Percentiles rank a stretch among this genome's conserved stretches.
Evolutionary conservation across 2,797 vertebrate genomes (phyloP).

Genomic region (Acomys russatus): DNA sequence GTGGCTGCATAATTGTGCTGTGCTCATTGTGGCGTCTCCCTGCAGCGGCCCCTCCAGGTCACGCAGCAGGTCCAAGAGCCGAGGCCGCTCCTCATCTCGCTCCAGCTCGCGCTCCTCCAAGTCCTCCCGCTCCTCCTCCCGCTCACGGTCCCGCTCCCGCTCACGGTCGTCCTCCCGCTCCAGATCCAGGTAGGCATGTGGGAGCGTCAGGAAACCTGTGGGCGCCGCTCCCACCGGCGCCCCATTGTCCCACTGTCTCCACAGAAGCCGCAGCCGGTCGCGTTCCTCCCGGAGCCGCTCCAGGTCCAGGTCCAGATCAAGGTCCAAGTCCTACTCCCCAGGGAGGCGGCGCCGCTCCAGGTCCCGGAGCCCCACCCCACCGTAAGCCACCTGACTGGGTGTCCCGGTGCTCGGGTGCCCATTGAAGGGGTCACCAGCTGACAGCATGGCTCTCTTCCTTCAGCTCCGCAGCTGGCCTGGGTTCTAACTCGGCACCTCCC

Average conservation of each 20-base stretch:
- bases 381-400: conserved; percentile 89
- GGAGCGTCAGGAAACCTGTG: background rate
- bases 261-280: conserved; percentile 94
- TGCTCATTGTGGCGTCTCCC: background rate
- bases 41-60: conserved; percentile 90
- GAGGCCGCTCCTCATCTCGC: conserved; percentile 95
- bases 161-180: conserved; percentile 94
- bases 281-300: conserved; percentile 93
- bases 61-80: conserved; percentile 95
- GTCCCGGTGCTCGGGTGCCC: background rate
- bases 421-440: background rate
- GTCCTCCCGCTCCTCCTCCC: conserved; percentile 95
- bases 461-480: conserved; percentile 92
- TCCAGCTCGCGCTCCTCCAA: conserved; percentile 97
- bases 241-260: background rate
- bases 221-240: fast-evolving
- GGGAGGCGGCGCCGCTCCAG: conserved; percentile 91
- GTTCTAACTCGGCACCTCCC: conserved; percentile 89
- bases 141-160: conserved; percentile 92
- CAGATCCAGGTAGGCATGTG: conserved; percentile 94
- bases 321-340: conserved; percentile 95
- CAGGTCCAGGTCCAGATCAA: conserved; percentile 92
- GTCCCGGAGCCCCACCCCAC: conserved; percentile 95
- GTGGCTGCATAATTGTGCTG: background rate
- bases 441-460: conserved; percentile 52